Percentiles rank a stretch among this genome's conserved stretches.
Conservation (phyloP, 2,888 invertebrate species). For the Xestia rhomboidea region DNA sequence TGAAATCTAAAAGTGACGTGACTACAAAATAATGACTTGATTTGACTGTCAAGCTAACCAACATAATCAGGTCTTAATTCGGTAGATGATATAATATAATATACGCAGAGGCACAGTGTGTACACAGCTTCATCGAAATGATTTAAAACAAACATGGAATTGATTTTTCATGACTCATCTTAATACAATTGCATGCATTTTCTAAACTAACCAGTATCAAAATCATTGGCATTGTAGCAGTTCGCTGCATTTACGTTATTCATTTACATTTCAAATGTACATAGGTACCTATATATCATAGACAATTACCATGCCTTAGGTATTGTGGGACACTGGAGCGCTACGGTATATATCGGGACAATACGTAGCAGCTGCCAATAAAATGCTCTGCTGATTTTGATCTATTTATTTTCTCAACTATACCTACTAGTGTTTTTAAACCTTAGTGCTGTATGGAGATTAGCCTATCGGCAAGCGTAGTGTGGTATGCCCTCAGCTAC, state of each 20-base stretch:
- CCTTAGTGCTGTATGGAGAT: not conserved
- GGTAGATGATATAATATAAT: not conserved
- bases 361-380: not conserved
- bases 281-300: too few species aligned
- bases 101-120: not conserved
- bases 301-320: too few species aligned
- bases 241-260: not conserved
- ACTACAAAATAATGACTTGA: not conserved
- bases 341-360: not conserved
- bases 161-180: not conserved
- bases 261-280: too few species aligned
- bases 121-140: not conserved
- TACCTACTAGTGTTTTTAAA: not conserved
- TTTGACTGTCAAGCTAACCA: not conserved
- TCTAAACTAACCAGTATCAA: not conserved
- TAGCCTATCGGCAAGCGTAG: not conserved
- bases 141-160: constrained; percentile 7
- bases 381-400: not conserved
- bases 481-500: not conserved
- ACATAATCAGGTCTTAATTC: not conserved
- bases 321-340: too few species aligned
- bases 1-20: not conserved
- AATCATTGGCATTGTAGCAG: not conserved
- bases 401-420: not conserved
- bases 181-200: not conserved